These are phyloP conservation scores for Sarcophaga carnaria DNA, from an alignment of 2,888 invertebrate species.

Conservation along the genomic window DNA sequence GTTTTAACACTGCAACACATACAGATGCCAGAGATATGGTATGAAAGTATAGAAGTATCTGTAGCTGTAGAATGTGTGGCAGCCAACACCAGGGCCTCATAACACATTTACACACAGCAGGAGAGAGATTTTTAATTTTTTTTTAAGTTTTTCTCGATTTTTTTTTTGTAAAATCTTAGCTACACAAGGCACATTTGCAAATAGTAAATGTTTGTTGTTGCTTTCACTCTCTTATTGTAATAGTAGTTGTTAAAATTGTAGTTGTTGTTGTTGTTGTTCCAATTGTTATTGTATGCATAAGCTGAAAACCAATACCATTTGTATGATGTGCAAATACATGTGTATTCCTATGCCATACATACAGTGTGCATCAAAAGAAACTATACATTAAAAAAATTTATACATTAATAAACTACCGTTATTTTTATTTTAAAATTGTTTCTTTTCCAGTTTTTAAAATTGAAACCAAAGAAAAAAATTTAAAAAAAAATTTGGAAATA, in stretches of 20 bases:
- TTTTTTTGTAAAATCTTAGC: too few species aligned
- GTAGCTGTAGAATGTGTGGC: not conserved
- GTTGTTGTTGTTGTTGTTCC: not conserved
- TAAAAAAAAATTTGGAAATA: too few species aligned
- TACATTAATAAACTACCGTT: too few species aligned
- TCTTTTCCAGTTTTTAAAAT: too few species aligned
- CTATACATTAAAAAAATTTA: too few species aligned
- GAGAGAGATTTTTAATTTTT: not conserved
- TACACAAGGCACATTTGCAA: not conserved
- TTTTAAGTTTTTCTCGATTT: not conserved
- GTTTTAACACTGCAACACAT: not conserved
- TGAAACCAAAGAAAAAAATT: too few species aligned
- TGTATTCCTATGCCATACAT: not conserved
- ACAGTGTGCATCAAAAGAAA: not conserved
- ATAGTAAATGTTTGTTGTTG: not conserved
- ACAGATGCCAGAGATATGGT: not conserved
- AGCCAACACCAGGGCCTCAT: conserved; percentile 4
- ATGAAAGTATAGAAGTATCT: not conserved
- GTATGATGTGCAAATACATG: not conserved
- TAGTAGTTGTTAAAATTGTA: conserved; percentile 36
- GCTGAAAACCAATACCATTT: conserved; percentile 9
- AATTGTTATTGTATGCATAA: conserved; percentile 18
- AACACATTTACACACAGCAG: conserved; percentile 46
- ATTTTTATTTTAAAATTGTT: too few species aligned
- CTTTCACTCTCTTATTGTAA: too few species aligned